Evolutionary conservation across 2,888 invertebrate species (phyloP).

Genomic region (Agrotis puta): DNA sequence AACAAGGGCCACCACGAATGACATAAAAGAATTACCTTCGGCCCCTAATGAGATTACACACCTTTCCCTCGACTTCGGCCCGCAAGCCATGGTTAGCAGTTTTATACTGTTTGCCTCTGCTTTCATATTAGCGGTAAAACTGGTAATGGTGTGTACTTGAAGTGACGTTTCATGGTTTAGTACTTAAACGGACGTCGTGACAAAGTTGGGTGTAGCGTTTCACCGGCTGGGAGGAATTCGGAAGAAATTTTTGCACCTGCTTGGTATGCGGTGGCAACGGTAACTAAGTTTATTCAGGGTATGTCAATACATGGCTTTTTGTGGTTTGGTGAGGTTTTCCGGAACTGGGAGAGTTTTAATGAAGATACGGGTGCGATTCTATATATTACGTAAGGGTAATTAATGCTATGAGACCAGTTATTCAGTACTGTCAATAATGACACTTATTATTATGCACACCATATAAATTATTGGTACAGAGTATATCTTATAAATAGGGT

Average conservation of each 20-base stretch:
- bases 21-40: slow-evolving; percentile 77
- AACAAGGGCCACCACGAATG: slow-evolving; percentile 72
- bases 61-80: slow-evolving; percentile 68
- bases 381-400: neutral
- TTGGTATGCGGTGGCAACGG: neutral
- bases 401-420: neutral
- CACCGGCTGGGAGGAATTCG: slow-evolving; percentile 39
- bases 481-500: no score
- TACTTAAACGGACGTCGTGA: slow-evolving; percentile 41
- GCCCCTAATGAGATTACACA: slow-evolving; percentile 77
- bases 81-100: slow-evolving; percentile 56
- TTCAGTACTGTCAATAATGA: neutral
- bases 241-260: slow-evolving; percentile 38
- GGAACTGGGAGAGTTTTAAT: neutral
- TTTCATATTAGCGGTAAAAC: slow-evolving; percentile 64
- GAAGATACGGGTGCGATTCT: neutral
- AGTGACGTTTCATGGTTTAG: slow-evolving; percentile 50
- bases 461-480: no score
- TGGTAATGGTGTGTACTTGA: slow-evolving; percentile 40
- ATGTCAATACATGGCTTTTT: neutral
- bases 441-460: no score
- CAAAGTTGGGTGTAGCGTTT: slow-evolving; percentile 24
- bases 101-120: slow-evolving; percentile 44
- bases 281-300: neutral
- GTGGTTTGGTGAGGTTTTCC: neutral